These are phyloP conservation scores for Porites evermanni DNA, from an alignment of 92 coral and sea anemone species.

Conservation along the genomic window DNA sequence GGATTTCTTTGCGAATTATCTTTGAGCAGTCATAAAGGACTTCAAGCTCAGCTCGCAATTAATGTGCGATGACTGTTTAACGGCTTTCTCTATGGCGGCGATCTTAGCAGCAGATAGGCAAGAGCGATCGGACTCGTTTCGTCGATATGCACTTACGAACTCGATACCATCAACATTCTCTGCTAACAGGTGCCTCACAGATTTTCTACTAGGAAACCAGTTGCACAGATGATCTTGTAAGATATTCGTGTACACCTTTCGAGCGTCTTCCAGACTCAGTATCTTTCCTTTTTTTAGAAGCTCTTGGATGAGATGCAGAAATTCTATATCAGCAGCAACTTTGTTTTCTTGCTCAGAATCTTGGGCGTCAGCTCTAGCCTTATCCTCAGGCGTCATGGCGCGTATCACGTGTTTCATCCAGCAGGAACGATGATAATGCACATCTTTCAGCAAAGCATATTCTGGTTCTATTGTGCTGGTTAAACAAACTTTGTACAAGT, in stretches of 20 bases:
- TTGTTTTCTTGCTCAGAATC: conserved; percentile 20
- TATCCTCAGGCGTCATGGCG: not conserved
- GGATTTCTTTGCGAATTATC: conserved; percentile 40
- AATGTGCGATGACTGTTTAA: conserved; percentile 22
- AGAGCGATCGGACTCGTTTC: conserved; percentile 54
- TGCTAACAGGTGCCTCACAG: conserved; percentile 28
- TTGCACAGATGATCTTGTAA: conserved; percentile 48
- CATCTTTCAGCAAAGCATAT: conserved; percentile 57
- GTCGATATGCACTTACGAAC: conserved; percentile 54
- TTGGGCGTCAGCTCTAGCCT: not conserved
- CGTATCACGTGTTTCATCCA: conserved; percentile 53
- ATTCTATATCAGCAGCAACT: conserved; percentile 47
- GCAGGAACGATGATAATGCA: conserved; percentile 53
- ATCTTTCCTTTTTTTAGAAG: conserved; percentile 50
- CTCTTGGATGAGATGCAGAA: conserved; percentile 28
- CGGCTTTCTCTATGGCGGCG: conserved; percentile 61
- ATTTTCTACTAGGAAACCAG: conserved; percentile 49
- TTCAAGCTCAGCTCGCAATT: conserved; percentile 45
- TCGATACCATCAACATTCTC: conserved; percentile 55
- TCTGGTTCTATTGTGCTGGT: conserved; percentile 62
- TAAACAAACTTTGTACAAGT: conserved; percentile 53
- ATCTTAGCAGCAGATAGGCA: conserved; percentile 55
- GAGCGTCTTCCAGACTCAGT: conserved; percentile 54
- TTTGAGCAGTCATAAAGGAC: conserved; percentile 43
- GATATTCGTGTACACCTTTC: conserved; percentile 36